phyloP scores from a whole-genome alignment of 1,140 invertebrate genomes.

The Stratiolaelaps scimitus region DNA sequence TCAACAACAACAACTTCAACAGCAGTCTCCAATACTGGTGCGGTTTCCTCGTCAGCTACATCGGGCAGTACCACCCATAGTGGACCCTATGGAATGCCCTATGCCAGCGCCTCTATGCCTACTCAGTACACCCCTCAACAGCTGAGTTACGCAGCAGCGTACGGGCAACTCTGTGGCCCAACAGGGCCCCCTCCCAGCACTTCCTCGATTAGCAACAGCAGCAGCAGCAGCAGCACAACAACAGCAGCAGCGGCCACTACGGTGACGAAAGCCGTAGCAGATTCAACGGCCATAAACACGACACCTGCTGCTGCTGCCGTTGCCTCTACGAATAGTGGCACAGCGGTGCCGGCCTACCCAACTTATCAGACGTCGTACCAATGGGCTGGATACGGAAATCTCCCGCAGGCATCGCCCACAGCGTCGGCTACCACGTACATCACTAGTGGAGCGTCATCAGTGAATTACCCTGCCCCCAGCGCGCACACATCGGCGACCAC shows the following conservation, averaged over 20 bases:
- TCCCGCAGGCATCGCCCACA: not conserved
- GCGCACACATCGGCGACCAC: not conserved
- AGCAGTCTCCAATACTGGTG: no score
- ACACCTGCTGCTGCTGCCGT: not conserved
- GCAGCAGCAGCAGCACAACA: constrained; percentile 31
- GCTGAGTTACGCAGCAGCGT: no score
- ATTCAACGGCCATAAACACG: constrained; percentile 30
- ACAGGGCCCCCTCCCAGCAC: no score
- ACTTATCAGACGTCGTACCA: constrained; percentile 20
- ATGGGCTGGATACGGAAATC: not conserved
- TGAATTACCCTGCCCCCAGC: not conserved
- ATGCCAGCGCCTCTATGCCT: no score
- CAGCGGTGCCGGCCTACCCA: constrained; percentile 25
- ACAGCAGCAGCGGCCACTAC: constrained; percentile 31
- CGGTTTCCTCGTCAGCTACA: no score
- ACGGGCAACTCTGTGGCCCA: no score
- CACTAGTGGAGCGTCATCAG: constrained; percentile 18
- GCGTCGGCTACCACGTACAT: not conserved
- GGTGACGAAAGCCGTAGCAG: constrained; percentile 26
- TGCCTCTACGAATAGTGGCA: not conserved
- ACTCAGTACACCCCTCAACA: no score
- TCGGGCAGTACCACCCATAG: no score
- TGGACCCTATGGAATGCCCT: no score
- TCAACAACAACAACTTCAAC: no score
- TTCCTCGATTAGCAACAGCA: constrained; percentile 12